These are phyloP conservation scores for Hyposoter dolosus DNA, from an alignment of 2,888 invertebrate genomes.

Conservation along the genomic window DNA sequence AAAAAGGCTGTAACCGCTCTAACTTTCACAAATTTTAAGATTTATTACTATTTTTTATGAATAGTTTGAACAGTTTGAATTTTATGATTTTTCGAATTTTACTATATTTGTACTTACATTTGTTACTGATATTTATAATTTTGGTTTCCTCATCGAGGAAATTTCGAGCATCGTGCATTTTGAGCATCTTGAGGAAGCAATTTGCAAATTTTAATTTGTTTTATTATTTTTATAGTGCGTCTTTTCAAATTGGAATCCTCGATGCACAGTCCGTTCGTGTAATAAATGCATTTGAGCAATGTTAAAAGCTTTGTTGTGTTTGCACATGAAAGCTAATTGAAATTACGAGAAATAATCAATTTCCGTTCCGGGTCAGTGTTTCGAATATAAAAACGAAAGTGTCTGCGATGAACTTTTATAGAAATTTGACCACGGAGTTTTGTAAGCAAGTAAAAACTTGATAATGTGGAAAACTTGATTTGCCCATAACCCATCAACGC, in stretches of 20 bases:
- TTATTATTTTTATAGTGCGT: background rate
- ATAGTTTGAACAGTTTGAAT: no score
- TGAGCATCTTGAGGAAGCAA: no score
- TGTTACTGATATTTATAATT: no score
- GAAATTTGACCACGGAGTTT: background rate
- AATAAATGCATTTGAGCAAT: background rate
- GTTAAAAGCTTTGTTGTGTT: slow-evolving; percentile 4
- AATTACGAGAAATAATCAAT: background rate
- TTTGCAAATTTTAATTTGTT: background rate
- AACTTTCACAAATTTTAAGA: no score
- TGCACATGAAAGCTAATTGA: background rate
- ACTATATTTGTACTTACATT: no score
- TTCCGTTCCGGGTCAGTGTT: background rate
- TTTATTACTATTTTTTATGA: no score
- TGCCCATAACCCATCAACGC: background rate
- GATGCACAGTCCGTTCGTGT: background rate
- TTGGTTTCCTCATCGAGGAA: no score
- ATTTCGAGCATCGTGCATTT: no score
- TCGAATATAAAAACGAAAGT: background rate
- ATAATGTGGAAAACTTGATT: background rate
- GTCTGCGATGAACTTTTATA: background rate
- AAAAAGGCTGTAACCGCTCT: no score
- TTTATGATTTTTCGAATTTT: no score
- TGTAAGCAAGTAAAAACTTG: background rate
- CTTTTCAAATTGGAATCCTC: background rate